A percentile compares a stretch with the other conserved stretches of the same genome.
Conservation (phyloP, 2,113 vertebrate species). For the Chionodraco myersi region DNA sequence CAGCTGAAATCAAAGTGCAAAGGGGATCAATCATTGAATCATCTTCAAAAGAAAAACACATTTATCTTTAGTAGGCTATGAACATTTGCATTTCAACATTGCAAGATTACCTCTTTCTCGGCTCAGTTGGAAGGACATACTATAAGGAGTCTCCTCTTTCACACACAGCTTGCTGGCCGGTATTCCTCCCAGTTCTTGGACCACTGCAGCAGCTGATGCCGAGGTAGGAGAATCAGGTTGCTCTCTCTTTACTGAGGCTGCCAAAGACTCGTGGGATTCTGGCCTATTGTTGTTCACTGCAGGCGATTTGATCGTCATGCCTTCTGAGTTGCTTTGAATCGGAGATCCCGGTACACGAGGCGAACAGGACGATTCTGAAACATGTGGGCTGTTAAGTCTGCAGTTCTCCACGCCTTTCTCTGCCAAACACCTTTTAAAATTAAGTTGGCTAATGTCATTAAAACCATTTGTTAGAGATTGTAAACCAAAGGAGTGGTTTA, state of each 20-base stretch:
- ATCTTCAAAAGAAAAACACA: neutral
- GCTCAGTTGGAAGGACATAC: constrained; percentile 89
- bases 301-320: constrained; percentile 78
- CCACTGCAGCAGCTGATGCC: constrained; percentile 82
- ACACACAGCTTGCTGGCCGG: constrained; percentile 82
- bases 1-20: constrained; percentile 84
- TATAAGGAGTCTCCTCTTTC: constrained; percentile 91
- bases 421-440: constrained; percentile 83
- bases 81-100: constrained; percentile 52
- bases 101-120: constrained; percentile 90
- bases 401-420: constrained; percentile 87
- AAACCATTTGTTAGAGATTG: constrained; percentile 87
- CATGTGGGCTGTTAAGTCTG: constrained; percentile 85
- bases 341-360: constrained; percentile 85
- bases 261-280: constrained; percentile 82
- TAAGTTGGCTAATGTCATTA: constrained; percentile 85
- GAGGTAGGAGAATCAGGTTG: constrained; percentile 85
- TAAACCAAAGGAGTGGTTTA: constrained; percentile 83
- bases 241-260: constrained; percentile 90
- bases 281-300: constrained; percentile 77
- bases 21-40: constrained; percentile 56
- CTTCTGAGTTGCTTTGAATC: constrained; percentile 84
- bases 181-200: constrained; percentile 87
- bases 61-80: neutral
- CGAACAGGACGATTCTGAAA: constrained; percentile 88